Evolutionary conservation across 2,113 vertebrate genomes (phyloP), one percentile per base, ranked within the genome.

Genomic region (Mystacornis crossleyi): DNA sequence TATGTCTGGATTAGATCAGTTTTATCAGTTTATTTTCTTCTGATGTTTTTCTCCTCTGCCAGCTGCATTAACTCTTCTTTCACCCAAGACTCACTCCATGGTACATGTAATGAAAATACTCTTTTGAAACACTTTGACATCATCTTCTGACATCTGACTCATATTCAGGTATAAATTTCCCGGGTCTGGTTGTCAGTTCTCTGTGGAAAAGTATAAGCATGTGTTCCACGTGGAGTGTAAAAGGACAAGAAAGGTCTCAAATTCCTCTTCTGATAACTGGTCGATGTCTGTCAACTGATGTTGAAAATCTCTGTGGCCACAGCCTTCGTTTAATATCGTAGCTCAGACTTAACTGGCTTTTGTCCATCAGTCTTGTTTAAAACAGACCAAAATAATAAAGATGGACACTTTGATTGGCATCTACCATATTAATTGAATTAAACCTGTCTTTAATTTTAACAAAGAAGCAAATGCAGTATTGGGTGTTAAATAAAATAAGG

Each of bases 1-100:
- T 77, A 53, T 80, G 38, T 86, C 92, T 93, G 71, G 75, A 70
- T 95, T 70, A 95, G n/a, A 83, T 95, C 85, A 55, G 65, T 66
- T 94, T 90, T 81, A 79, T 89, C 88, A 67, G 21, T 86, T 90
- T 90, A 5, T 86, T 94, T 92, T 90, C 74, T 81, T 88, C 87
- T 92, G 67, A 64, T 38, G 31, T 71, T 90, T 93, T 90, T 73
- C 28, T 64, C 45, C 25, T 86, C 43, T 64, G 43, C 47, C 67
- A 81, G 51, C 50, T 91, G 60, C 26, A 5, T 92, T 90, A 83
- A 78, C 60, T 96, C 60, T 36, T 86, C 62, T 74, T 75, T 86
- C 47, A 54, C 82, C 31, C 64, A 67, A 74, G n/a, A 81, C 51
- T 83, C 38, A 45, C 11, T 72, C 42, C 18, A 6, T 5, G 3